Evolutionary conservation across 2,888 invertebrate species (phyloP), one percentile per base, ranked within the genome.

Genomic region (Nematopogon swammerdamellus): DNA sequence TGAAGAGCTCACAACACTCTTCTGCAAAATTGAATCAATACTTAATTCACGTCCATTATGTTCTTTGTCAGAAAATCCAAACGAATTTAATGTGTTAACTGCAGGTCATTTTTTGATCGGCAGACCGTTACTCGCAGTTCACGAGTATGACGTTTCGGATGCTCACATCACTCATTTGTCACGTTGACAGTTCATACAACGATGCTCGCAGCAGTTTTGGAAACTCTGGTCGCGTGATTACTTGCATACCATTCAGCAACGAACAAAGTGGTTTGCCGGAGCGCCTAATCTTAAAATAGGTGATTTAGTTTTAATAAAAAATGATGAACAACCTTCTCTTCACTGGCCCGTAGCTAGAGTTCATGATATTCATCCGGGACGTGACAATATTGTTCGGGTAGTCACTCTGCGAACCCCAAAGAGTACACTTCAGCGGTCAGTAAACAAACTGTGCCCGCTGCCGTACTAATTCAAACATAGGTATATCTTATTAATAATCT

Each of bases 1-100:
- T 44, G 55, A 57, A 44, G 55, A 57, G 42, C 30, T 57, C 16
- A 14, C 44, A 8, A 55, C 57, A 10, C 25, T 55, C 2, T 57
- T 54, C 18, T 29, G 49, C 8, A 49, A 51, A 30, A 48, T 51
- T 11, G 54, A 54, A 29, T 52, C 52, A 3, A 36, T 51, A 3
- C 30, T 54, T 2, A 53, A 53, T 18, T 53, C 54, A 1, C 45
- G 54, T 5, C 53, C 56, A 5, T 42, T 56, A 6, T 49, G 45
- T 19, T n/a, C 46, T 19, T 17, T 54, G 29, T 53, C 51, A 6
- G 17, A 48, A 10, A 51, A 54, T 18, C 52, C 54, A 2, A 48
- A 25, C 17, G 54, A 56, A 16, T 53, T 52, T 20, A 50, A 51
- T n/a, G 47, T 49, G 10, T 25, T 55, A 11, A 53, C 53, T 2